Percentiles rank a stretch among this genome's conserved stretches.
phyloP scores from a whole-genome alignment of 2,888 invertebrate genomes.

The Ophioninae sp. region DNA sequence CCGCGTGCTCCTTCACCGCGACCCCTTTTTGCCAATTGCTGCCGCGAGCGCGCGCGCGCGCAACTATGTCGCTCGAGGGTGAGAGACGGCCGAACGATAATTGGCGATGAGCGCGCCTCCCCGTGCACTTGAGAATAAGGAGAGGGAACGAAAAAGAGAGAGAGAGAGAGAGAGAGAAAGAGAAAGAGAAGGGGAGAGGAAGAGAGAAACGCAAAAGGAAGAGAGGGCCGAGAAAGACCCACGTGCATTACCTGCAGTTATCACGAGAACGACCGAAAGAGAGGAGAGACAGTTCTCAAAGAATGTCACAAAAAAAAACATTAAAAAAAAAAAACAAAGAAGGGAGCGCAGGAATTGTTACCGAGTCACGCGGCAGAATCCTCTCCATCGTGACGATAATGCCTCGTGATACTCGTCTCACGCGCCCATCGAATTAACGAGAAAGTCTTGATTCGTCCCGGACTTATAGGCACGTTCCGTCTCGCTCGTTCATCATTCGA shows the following conservation, averaged over 20 bases:
- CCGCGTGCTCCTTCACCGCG: constrained; percentile 42
- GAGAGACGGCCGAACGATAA: constrained; percentile 63
- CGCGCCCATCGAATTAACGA: constrained; percentile 58
- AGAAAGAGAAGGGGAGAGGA: constrained; percentile 2
- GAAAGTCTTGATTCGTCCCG: constrained; percentile 56
- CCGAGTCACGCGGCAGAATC: constrained; percentile 67
- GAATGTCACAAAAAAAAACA: constrained; percentile 6
- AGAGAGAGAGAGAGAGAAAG: not conserved
- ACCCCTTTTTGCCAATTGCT: constrained; percentile 61
- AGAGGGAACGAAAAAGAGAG: not conserved
- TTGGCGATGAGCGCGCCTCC: constrained; percentile 70
- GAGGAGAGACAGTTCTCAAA: not conserved
- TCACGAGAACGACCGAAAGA: constrained; percentile 41
- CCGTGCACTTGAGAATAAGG: constrained; percentile 38
- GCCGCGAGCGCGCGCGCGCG: constrained; percentile 59
- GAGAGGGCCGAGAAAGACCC: not conserved
- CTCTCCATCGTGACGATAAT: constrained; percentile 56
- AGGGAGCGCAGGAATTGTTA: constrained; percentile 50
- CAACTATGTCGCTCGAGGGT: constrained; percentile 63
- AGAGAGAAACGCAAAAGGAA: constrained; percentile 7
- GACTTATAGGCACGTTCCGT: constrained; percentile 16
- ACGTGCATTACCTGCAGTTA: constrained; percentile 20
- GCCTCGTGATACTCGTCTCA: constrained; percentile 63
- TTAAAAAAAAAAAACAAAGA: constrained; percentile 25
- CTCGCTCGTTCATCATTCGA: constrained; percentile 46